Evolutionary conservation across 2,797 vertebrate species (phyloP), one percentile per base, ranked within the genome.

Genomic region (Falco berigora): DNA sequence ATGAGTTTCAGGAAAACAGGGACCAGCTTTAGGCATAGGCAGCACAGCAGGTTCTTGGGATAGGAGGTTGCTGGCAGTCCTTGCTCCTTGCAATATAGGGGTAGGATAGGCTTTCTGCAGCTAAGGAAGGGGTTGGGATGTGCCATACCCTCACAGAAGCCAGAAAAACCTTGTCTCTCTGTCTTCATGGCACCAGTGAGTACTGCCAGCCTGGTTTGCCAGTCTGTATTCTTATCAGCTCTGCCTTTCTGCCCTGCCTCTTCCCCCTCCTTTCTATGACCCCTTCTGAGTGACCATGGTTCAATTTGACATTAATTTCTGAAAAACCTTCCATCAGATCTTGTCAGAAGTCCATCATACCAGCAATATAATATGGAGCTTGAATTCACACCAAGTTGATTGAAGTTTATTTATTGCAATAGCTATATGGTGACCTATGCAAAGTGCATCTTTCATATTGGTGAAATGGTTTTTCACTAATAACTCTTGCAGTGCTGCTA

Each of bases 401-500:
- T 67, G 32, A 81, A 25, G 6, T 46, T 59, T 62, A 22, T 68
- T 34, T 12, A 3, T 11, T 62, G 36, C 38, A 62, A 20, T 59
- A 71, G n/a, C 12, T 59, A 3, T 44, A 36, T 27, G 25, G 8
- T 42, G 22, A 64, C 22, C 24, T 47, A 34, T 24, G 36, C n/a
- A 83, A 67, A 86, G 53, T 18, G 11, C 21, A 23, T 46, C 52
- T 79, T 81, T 73, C 63, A 30, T 12, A 76, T 72, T 55, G 24
- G 46, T 52, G 36, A 25, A 85, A 53, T 71, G 34, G 5, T 42
- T 81, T 81, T 71, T 52, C 52, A 20, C 28, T 47, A 38, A 58
- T 8, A 71, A 19, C 21, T 79, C 69, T 52, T 10, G 11, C 0
- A 1, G 34, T 0, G 1, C 7, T 42, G 91, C 56, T 81, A 50